phyloP scores from a whole-genome alignment of 2,113 vertebrate genomes.

The Scortum barcoo region DNA sequence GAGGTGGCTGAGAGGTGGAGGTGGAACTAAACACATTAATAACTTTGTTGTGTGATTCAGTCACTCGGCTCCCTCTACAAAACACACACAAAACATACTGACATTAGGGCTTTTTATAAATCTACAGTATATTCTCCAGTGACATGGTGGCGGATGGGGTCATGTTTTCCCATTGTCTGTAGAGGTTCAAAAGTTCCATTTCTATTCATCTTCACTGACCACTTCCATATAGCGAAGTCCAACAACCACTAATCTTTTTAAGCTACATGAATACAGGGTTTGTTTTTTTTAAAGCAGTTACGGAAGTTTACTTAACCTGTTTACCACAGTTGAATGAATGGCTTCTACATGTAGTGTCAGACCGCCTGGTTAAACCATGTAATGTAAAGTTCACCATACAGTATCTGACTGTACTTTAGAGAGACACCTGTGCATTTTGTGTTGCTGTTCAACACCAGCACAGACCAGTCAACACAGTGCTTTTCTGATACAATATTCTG shows the following conservation, averaged over 20 bases:
- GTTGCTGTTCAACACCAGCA: conserved; percentile 31
- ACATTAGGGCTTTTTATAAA: conserved; percentile 18
- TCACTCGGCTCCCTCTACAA: conserved; percentile 12
- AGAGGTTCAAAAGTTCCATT: conserved; percentile 25
- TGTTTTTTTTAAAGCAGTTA: conserved; percentile 34
- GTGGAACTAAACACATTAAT: conserved; percentile 35
- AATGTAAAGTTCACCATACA: conserved; percentile 9
- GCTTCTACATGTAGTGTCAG: not conserved
- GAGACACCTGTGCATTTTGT: conserved; percentile 1
- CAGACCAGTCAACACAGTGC: conserved; percentile 10
- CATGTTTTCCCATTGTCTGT: conserved; percentile 1
- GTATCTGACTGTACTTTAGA: conserved; percentile 20
- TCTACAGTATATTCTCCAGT: conserved; percentile 50
- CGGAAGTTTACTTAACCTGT: conserved; percentile 9
- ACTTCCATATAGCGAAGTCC: conserved; percentile 8
- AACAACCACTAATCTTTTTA: conserved; percentile 6
- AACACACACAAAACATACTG: conserved; percentile 31
- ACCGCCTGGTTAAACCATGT: conserved; percentile 8
- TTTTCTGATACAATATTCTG: conserved; percentile 17
- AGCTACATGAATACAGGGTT: not conserved
- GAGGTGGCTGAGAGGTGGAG: conserved; percentile 24
- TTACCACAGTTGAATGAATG: not conserved
- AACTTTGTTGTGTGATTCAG: conserved; percentile 16
- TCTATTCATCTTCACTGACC: conserved; percentile 23
- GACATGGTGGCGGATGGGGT: not conserved